Evolutionary conservation across 2,797 vertebrate species (phyloP).

Genomic region (Protonibea diacanthus): DNA sequence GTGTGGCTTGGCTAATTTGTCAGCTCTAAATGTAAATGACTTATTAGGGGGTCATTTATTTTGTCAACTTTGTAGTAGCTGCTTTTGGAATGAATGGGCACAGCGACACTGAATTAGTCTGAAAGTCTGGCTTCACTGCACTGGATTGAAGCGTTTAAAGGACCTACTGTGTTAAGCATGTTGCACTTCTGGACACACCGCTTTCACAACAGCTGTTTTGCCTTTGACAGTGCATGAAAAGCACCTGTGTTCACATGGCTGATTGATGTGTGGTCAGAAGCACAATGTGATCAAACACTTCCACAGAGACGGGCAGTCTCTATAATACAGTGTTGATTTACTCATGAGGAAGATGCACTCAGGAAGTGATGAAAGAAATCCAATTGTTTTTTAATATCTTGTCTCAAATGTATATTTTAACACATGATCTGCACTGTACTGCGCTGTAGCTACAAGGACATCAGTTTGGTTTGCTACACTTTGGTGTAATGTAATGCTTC

Average conservation of each 20-base stretch:
- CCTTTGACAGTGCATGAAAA: not conserved
- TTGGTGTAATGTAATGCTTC: not conserved
- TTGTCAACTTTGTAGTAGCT: constrained; percentile 1
- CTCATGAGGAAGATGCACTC: not conserved
- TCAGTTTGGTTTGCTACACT: not conserved
- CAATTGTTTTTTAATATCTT: not conserved
- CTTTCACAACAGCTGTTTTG: not conserved
- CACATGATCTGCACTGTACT: not conserved
- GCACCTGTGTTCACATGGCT: not conserved
- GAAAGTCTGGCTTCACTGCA: not conserved
- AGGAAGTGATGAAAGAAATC: constrained; percentile 15
- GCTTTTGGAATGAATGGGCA: not conserved
- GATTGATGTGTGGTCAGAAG: constrained; percentile 7
- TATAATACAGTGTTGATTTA: not conserved
- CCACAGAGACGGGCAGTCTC: not conserved
- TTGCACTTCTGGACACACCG: not conserved
- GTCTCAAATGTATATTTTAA: not conserved
- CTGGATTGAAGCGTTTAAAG: not conserved
- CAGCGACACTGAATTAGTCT: not conserved
- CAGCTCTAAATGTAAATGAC: constrained; percentile 30
- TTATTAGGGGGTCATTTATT: constrained; percentile 21
- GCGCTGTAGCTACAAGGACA: not conserved
- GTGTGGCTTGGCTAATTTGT: constrained; percentile 17
- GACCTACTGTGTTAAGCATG: not conserved
- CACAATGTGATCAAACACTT: not conserved